Percentiles rank a stretch among this genome's conserved stretches.
These are phyloP conservation scores for Asbolus verrucosus DNA, from an alignment of 1,140 invertebrate species.

Conservation along the genomic window DNA sequence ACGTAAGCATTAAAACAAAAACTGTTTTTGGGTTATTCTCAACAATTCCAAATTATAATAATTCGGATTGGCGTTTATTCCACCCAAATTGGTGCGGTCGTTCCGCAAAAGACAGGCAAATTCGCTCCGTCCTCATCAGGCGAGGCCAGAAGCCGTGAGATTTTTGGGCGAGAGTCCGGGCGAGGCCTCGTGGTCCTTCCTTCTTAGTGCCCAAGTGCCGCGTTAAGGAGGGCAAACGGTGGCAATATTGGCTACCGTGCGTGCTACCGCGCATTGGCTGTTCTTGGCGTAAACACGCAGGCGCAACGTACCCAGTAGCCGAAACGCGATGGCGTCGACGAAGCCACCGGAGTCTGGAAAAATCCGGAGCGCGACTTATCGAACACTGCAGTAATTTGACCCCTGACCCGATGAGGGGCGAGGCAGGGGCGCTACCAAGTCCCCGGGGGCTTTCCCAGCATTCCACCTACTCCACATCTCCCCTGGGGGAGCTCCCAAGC, in stretches of 20 bases:
- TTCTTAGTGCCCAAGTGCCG: not conserved
- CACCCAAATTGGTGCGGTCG: too few species aligned
- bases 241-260: constrained; percentile 49
- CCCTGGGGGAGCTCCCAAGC: constrained; percentile 54
- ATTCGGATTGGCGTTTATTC: too few species aligned
- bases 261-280: constrained; percentile 50
- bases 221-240: constrained; percentile 43
- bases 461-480: constrained; percentile 51
- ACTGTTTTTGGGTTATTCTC: too few species aligned
- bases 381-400: constrained; percentile 43
- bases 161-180: too few species aligned
- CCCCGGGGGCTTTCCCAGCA: constrained; percentile 54
- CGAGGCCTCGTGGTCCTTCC: not conserved
- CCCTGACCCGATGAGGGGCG: constrained; percentile 45
- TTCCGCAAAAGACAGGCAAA: too few species aligned
- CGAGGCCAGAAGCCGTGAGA: not conserved
- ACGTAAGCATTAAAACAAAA: too few species aligned
- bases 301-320: constrained; percentile 44
- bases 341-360: constrained; percentile 15
- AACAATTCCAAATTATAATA: too few species aligned
- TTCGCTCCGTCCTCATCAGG: not conserved
- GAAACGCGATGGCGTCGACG: constrained; percentile 16
- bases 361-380: constrained; percentile 28
- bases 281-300: constrained; percentile 19
- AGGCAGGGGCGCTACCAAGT: constrained; percentile 50